A percentile compares a stretch with the other conserved stretches of the same genome.
Evolutionary conservation across 2,113 vertebrate species (phyloP).

Genomic region (Coracopsis vasa): DNA sequence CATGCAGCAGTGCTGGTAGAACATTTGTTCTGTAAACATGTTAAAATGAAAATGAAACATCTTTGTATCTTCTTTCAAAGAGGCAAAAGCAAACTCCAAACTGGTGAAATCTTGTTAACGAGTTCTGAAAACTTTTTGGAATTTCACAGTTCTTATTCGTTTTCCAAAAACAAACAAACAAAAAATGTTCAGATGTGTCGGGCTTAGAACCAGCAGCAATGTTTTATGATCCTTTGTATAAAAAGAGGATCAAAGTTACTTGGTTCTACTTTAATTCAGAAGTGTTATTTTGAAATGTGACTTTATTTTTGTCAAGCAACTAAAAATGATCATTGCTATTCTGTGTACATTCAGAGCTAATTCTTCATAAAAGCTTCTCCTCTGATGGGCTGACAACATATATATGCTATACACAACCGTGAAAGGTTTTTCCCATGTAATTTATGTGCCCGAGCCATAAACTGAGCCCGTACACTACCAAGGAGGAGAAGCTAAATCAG

Average conservation of each 20-base stretch:
- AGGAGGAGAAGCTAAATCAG: slow-evolving; percentile 44
- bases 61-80: background rate
- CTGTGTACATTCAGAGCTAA: background rate
- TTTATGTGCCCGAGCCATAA: slow-evolving; percentile 50
- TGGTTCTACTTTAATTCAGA: background rate
- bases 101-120: background rate
- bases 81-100: background rate
- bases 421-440: slow-evolving; percentile 7
- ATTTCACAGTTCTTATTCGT: background rate
- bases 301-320: background rate
- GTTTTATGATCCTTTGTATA: background rate
- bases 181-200: background rate
- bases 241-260: background rate
- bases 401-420: background rate
- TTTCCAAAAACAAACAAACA: background rate
- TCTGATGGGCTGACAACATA: slow-evolving; percentile 48
- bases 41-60: background rate
- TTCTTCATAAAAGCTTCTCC: slow-evolving; percentile 57
- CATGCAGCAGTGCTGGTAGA: background rate
- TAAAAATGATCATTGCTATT: background rate
- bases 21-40: background rate
- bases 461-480: background rate
- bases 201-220: background rate
- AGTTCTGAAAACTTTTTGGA: background rate
- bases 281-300: background rate